Evolutionary conservation across 30 jellyfish, hydroid and myxozoan species (phyloP), one percentile per base, ranked within the genome.

Genomic region (Aurelia coerulea): DNA sequence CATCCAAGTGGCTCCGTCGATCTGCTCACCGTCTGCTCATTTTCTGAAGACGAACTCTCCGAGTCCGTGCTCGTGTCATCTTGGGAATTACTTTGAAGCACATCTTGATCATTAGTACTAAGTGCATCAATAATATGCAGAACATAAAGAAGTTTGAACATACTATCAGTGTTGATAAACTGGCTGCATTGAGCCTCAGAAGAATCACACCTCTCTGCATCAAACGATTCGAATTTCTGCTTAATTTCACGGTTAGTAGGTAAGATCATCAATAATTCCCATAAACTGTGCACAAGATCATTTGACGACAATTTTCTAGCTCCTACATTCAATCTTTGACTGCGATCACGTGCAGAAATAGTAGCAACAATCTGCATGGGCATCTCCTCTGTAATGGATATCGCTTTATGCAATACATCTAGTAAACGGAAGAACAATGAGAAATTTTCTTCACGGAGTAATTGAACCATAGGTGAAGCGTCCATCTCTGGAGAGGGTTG

Each of bases 381-480:
- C 70, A 0, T 5, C 15, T 46, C 56, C 6, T 46, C 56, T 46
- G 15, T 46, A 23, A 2, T 60, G 1, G 70, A 23, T n/a, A n/a
- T 56, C 33, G 91, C 91, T 46, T 89, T 81, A 76, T 95, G 90
- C 14, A 95, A 58, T 12, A 90, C 84, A 73, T 95, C 99, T 9
- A 95, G 86, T 65, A 95, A 78, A 37, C 88, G 67, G 81, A 95
- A 95, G 56, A 95, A 81, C 52, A 71, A 52, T 5, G 86, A 69
- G 70, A 95, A 90, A 62, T 86, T 90, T 32, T 90, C 94, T 14
- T 69, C 93, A 13, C 76, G 83, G 13, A 95, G 87, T 9, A 95
- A 84, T 68, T 95, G 98, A 14, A 90, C 95, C 97, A 90, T 95
- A 5, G 97, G 97, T 12, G 97, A 97, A 23, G 99, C 96, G 18